Evolutionary conservation across 2,113 vertebrate genomes (phyloP).

Genomic region (Thamnophis sirtalis): DNA sequence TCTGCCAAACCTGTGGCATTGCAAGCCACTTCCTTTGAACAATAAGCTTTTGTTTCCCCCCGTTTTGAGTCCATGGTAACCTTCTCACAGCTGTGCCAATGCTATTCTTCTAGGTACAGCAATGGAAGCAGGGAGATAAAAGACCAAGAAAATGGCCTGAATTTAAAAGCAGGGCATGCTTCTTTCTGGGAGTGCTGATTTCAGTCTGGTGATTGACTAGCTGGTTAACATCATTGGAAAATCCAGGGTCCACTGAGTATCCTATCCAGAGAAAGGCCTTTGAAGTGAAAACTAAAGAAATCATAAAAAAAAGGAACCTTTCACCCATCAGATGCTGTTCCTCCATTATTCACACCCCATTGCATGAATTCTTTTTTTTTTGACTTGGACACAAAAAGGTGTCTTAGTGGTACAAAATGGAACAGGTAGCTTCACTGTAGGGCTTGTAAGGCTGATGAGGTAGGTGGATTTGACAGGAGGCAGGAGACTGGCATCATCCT

Average conservation of each 20-base stretch:
- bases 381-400: background rate
- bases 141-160: background rate
- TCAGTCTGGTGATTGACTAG: conserved; percentile 4
- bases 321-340: background rate
- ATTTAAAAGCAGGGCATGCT: conserved; percentile 10
- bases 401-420: background rate
- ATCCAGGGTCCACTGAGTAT: conserved; percentile 6
- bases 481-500: background rate
- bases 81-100: background rate
- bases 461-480: background rate
- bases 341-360: background rate
- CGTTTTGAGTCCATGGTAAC: background rate
- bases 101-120: background rate
- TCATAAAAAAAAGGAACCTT: background rate
- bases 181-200: background rate
- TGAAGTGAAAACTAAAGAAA: background rate
- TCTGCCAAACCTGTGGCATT: background rate
- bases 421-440: background rate
- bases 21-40: background rate
- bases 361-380: background rate
- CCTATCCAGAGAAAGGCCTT: conserved; percentile 5
- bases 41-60: background rate
- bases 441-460: no score
- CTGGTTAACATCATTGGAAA: background rate
- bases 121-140: background rate